Conservation (phyloP, 2,888 invertebrate genomes). For the Drosophila austrosaltans region DNA sequence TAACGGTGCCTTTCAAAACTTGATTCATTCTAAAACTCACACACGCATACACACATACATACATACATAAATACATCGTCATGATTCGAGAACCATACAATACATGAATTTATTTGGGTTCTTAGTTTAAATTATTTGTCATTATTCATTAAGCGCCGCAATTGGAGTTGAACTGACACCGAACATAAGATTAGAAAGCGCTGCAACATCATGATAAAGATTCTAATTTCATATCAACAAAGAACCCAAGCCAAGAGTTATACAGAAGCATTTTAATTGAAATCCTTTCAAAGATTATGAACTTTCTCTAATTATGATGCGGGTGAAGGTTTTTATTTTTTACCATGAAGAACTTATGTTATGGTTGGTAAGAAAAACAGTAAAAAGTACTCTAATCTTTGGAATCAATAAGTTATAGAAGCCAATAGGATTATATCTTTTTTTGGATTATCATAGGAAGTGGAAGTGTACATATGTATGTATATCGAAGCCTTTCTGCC, state of each 20-base stretch:
- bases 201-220: constrained; percentile 9
- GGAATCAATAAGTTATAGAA: no score
- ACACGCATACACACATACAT: not conserved
- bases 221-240: not conserved
- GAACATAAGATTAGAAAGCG: constrained; percentile 3
- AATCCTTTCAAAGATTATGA: not conserved
- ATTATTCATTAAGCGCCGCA: constrained; percentile 12
- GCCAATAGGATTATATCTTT: no score
- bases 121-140: constrained; percentile 9
- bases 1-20: constrained; percentile 5
- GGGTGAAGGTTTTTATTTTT: not conserved
- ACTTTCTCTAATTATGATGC: not conserved
- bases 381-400: no score
- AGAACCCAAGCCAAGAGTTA: not conserved
- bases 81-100: not conserved
- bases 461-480: no score
- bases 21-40: not conserved
- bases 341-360: no score
- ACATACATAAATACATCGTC: not conserved
- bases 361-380: no score
- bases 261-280: not conserved
- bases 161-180: constrained; percentile 3
- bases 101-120: constrained; percentile 10
- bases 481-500: no score
- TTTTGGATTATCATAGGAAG: no score